These are phyloP conservation scores for Muscina levida DNA, from an alignment of 2,888 invertebrate species.

Conservation along the genomic window DNA sequence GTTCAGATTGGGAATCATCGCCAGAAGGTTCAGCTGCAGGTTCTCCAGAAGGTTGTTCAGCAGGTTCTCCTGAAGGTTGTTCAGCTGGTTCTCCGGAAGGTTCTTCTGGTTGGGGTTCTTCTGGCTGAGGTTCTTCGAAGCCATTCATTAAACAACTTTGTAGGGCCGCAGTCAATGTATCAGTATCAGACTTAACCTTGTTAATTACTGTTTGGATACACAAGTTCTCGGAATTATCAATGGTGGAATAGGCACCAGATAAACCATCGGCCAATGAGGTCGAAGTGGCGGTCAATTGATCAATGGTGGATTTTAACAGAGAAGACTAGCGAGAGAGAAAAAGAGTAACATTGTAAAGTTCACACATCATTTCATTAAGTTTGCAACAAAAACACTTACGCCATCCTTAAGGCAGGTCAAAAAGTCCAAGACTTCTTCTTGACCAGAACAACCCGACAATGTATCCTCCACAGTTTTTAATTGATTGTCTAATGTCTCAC, in stretches of 20 bases:
- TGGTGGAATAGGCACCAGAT: conserved; percentile 40
- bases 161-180: conserved; percentile 54
- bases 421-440: conserved; percentile 62
- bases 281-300: conserved; percentile 39
- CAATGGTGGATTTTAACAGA: conserved; percentile 46
- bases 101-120: conserved; percentile 18
- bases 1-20: conserved; percentile 17
- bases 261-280: conserved; percentile 48
- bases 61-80: neutral
- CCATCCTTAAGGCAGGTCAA: conserved; percentile 58
- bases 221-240: conserved; percentile 48
- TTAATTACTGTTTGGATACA: conserved; percentile 59
- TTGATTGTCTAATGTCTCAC: conserved; percentile 44
- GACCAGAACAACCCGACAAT: conserved; percentile 48
- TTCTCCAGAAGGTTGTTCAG: neutral
- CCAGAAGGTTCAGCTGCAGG: conserved; percentile 25
- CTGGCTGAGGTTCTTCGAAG: conserved; percentile 44
- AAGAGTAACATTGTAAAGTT: too few species aligned
- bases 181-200: conserved; percentile 61
- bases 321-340: conserved; percentile 13
- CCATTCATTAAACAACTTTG: conserved; percentile 67
- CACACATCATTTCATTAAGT: too few species aligned
- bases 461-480: conserved; percentile 55
- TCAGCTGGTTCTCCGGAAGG: neutral
- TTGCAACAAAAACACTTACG: conserved; percentile 56